phyloP scores from a whole-genome alignment of 23 tunicate species.

The Corella eumyota region DNA sequence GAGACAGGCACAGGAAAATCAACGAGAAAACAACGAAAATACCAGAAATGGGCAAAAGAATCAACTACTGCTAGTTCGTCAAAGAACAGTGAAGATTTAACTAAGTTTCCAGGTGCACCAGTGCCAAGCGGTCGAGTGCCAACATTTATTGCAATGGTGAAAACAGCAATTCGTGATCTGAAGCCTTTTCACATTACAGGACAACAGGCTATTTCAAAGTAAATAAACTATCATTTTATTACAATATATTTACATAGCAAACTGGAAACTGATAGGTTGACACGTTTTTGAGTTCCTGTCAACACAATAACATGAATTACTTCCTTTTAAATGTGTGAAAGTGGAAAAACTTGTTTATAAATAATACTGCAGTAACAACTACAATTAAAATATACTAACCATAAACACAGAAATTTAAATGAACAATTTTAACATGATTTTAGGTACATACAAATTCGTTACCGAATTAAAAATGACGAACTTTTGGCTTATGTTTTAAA shows the following conservation, averaged over 20 bases:
- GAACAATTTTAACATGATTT: too few relatives aligned
- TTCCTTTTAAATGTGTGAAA: too few relatives aligned
- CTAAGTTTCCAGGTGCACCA: conserved; percentile 10
- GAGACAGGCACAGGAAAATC: not conserved
- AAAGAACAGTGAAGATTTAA: not conserved
- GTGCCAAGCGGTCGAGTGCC: conserved; percentile 45
- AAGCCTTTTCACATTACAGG: conserved; percentile 37
- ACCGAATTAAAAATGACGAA: conserved; percentile 30
- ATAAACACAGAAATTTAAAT: too few relatives aligned
- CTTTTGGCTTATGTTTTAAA: conserved; percentile 48
- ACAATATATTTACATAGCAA: not conserved
- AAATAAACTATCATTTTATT: too few relatives aligned
- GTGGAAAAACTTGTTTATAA: too few relatives aligned
- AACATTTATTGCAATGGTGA: conserved; percentile 76
- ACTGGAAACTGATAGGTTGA: not conserved
- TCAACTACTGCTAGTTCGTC: not conserved
- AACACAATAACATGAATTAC: too few relatives aligned
- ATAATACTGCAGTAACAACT: too few relatives aligned
- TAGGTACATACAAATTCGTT: conserved; percentile 69
- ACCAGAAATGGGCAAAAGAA: not conserved
- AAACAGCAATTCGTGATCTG: conserved; percentile 80
- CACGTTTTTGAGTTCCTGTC: too few relatives aligned
- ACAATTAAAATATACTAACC: too few relatives aligned
- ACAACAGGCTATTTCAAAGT: conserved; percentile 68
- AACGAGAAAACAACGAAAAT: not conserved